Evolutionary conservation across 2,797 vertebrate genomes (phyloP), one percentile per base, ranked within the genome.

Genomic region (Platyrinchus mystaceus): DNA sequence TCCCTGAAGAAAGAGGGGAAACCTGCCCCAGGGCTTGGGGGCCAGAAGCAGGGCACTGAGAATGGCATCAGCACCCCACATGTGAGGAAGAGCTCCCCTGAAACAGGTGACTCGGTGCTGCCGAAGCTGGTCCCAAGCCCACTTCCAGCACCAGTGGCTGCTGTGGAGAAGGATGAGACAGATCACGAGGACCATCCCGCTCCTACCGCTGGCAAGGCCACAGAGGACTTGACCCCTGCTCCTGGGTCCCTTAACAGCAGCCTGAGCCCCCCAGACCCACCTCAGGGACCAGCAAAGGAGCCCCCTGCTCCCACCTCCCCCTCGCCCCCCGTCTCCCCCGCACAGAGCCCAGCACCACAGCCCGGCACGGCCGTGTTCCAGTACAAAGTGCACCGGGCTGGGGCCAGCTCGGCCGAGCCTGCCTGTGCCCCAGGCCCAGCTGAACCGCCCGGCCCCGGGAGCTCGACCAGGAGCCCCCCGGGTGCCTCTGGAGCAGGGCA

Each of bases 1-100:
- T 90, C 97, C 18, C 87, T 93, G 30, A 92, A 95, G 22, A 98
- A 97, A 87, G 97, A 98, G 21, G 78, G 94, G 56, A 98, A 95
- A 27, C 94, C 97, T 41, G 39, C 70, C 4, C 8, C 18, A 11
- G 89, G 68, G 12, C 64, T 53, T 13, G 27, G 89, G 93, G 87
- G 93, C 23, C 94, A 94, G 60, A 97, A 94, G n/a, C 97, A 96
- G 80, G 50, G 39, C 37, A 47, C 80, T 0, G 97, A 97, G 69
- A 74, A 68, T 10, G 96, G 86, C 17, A 53, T 86, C 83, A 59
- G 90, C 84, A 76, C 89, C 66, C 62, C 77, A 3, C 17, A 7
- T 3, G 8, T 46, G 39, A 91, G 64, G 46, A 93, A 60, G 71
- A 84, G 84, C 22, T 79, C 79, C 17, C 80, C 71, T 6, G 95